Evolutionary conservation across 2,113 vertebrate genomes (phyloP), one percentile per base, ranked within the genome.

Genomic region (Oostethus manadensis): DNA sequence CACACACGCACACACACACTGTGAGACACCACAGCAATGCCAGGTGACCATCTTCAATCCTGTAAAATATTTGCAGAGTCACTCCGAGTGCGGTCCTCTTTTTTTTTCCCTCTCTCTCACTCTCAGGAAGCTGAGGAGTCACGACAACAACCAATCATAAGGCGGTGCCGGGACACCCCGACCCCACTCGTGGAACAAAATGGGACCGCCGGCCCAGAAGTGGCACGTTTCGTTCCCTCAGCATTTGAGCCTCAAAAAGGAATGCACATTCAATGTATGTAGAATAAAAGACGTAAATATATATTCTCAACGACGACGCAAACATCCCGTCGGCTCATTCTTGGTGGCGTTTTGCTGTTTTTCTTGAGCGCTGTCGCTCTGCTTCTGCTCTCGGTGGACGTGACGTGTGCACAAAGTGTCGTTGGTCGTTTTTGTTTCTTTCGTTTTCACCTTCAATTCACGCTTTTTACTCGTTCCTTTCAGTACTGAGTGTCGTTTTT

Each of bases 401-500:
- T 42, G 38, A 42, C 38, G 38, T 42, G 38, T 14, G 38, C 11
- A 38, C 35, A 38, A 42, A 42, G 38, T 42, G 38, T 42, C 13
- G 11, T 1, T 14, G 11, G 38, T 42, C 38, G 5, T 42, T 38
- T 6, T 56, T 4, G 3, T 3, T 71, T 26, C 50, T 7, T 3
- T 22, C 10, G 10, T 18, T n/a, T 50, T 23, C 5, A n/a, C n/a
- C n/a, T n/a, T n/a, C n/a, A n/a, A n/a, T n/a, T n/a, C n/a, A n/a
- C n/a, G 8, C 35, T 15, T 10, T 29, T 55, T 55, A 63, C 63
- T n/a, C 29, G 43, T 71, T 70, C n/a, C 20, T 23, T 51, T 42
- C 13, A 2, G 14, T 42, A 42, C 38, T 0, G 38, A 21, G 74
- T 86, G 80, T 81, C 18, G 9, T 80, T 86, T 83, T 74, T 83